phyloP scores from a whole-genome alignment of 2,888 invertebrate genomes.

The Lamellibrachia satsuma region DNA sequence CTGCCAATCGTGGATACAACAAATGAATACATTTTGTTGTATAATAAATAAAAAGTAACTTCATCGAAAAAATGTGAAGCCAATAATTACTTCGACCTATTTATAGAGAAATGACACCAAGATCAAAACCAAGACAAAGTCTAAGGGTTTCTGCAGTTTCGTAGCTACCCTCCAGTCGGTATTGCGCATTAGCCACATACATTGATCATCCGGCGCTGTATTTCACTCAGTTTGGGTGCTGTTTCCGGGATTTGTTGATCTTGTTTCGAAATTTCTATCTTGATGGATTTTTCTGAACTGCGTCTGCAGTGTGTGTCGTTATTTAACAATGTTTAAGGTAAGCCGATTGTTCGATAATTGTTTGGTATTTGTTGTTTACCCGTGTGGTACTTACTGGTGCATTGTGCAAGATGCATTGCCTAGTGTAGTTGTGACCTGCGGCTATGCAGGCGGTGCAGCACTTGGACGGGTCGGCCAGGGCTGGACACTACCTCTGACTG shows the following conservation, averaged over 20 bases:
- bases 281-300: background rate
- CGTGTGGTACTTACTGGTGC: background rate
- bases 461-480: too few relatives aligned
- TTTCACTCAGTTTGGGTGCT: background rate
- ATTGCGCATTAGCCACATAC: background rate
- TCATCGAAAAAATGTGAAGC: too few relatives aligned
- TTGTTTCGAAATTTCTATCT: background rate
- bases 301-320: background rate
- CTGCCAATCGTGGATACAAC: too few relatives aligned
- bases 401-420: background rate
- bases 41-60: too few relatives aligned
- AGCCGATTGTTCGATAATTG: background rate
- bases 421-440: background rate
- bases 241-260: constrained; percentile 10
- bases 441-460: background rate
- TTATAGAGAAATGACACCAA: background rate
- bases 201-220: constrained; percentile 5
- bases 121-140: background rate
- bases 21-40: too few relatives aligned
- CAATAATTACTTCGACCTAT: background rate
- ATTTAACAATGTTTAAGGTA: constrained; percentile 13
- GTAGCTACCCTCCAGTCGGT: background rate
- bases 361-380: background rate
- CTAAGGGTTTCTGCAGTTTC: background rate
- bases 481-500: too few relatives aligned